Percentiles rank a stretch among this genome's conserved stretches.
Evolutionary conservation across 2,797 vertebrate genomes (phyloP).

Genomic region (Tympanoctomys barrerae): DNA sequence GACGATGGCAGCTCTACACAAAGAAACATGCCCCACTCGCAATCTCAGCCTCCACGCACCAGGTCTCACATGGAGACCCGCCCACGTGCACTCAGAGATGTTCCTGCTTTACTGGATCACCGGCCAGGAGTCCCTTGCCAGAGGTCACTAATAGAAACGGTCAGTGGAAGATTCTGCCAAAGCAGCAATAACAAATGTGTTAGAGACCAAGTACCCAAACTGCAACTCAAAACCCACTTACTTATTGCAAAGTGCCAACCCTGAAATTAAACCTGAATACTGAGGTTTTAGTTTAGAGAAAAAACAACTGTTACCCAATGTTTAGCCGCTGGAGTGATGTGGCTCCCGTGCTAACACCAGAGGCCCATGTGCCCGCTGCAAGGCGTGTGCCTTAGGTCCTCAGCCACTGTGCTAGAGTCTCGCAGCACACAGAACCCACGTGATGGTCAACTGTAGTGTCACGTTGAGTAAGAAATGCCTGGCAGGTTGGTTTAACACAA

Average conservation of each 20-base stretch:
- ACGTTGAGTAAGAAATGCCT: neutral
- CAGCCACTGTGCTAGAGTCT: neutral
- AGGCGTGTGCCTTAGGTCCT: neutral
- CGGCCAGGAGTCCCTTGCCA: neutral
- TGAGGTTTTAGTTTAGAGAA: neutral
- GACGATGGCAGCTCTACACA: neutral
- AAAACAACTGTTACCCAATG: neutral
- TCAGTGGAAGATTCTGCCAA: neutral
- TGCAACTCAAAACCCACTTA: neutral
- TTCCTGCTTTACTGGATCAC: neutral
- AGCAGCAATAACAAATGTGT: neutral
- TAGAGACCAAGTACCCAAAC: neutral
- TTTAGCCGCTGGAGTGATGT: neutral
- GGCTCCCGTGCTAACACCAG: neutral
- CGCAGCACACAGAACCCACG: neutral
- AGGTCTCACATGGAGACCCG: neutral
- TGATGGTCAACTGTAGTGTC: neutral
- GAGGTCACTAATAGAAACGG: neutral
- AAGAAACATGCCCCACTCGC: conserved; percentile 1
- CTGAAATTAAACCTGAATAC: neutral
- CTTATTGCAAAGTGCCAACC: neutral
- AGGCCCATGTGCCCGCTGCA: neutral
- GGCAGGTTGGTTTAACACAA: neutral
- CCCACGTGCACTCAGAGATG: neutral
- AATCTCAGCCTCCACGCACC: neutral